A percentile compares a stretch with the other conserved stretches of the same genome.
phyloP scores from a whole-genome alignment of 2,888 invertebrate species.

The Ptychoptera albimana region DNA sequence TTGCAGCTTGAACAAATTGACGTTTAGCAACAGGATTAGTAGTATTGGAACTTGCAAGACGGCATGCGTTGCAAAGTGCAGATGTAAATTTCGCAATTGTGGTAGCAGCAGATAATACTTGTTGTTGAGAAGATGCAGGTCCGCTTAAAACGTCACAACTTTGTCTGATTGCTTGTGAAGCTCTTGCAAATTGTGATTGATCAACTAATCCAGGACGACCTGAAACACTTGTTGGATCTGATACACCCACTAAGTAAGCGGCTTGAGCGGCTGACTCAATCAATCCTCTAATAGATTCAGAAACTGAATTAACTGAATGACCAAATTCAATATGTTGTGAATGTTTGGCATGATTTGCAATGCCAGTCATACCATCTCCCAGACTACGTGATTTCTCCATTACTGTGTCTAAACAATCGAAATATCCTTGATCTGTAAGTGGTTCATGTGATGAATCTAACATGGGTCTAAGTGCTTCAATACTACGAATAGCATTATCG shows the following conservation, averaged over 20 bases:
- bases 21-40: conserved; percentile 82
- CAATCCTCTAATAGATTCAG: conserved; percentile 75
- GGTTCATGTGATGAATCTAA: conserved; percentile 78
- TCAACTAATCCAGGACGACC: conserved; percentile 82
- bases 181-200: conserved; percentile 72
- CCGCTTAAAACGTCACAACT: conserved; percentile 69
- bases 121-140: conserved; percentile 57
- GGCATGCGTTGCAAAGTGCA: conserved; percentile 87
- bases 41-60: conserved; percentile 81
- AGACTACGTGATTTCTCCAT: conserved; percentile 74
- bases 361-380: conserved; percentile 86
- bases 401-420: conserved; percentile 81
- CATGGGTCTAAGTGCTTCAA: conserved; percentile 68
- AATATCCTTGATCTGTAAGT: conserved; percentile 76
- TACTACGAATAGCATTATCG: conserved; percentile 84
- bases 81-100: conserved; percentile 93
- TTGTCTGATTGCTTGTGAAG: conserved; percentile 76
- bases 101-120: conserved; percentile 81
- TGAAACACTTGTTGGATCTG: conserved; percentile 77
- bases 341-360: conserved; percentile 80
- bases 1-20: conserved; percentile 94
- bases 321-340: conserved; percentile 76
- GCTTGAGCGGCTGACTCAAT: conserved; percentile 91
- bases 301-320: conserved; percentile 66
- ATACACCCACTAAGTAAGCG: conserved; percentile 86